These are phyloP conservation scores for Bugulina stolonifera DNA, from an alignment of 2,888 invertebrate genomes.

Conservation along the genomic window DNA sequence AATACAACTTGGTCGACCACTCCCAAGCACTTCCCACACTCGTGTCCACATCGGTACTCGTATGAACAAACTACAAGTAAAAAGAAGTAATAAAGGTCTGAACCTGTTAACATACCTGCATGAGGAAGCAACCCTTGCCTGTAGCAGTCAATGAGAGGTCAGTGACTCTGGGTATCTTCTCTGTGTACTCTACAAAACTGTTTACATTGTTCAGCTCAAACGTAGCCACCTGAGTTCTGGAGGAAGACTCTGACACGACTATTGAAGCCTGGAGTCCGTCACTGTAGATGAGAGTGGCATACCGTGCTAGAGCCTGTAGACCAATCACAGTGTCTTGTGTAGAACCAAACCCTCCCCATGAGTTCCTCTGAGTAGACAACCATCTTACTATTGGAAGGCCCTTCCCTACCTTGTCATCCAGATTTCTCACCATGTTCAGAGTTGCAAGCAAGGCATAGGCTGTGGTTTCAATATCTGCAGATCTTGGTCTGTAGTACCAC, in stretches of 20 bases:
- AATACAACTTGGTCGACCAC: no score
- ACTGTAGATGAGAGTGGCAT: slow-evolving; percentile 58
- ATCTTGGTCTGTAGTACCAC: slow-evolving; percentile 59
- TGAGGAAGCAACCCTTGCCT: slow-evolving; percentile 24
- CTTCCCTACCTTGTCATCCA: slow-evolving; percentile 34
- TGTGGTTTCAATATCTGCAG: slow-evolving; percentile 77
- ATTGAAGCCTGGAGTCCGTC: slow-evolving; percentile 47
- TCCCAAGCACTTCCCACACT: no score
- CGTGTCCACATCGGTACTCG: no score
- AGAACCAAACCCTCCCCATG: slow-evolving; percentile 53
- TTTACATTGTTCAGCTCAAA: slow-evolving; percentile 23
- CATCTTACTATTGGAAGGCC: slow-evolving; percentile 64
- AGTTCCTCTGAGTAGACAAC: slow-evolving; percentile 69
- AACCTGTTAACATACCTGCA: no score
- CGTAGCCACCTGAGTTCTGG: slow-evolving; percentile 9
- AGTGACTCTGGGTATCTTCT: background rate
- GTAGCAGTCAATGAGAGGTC: slow-evolving; percentile 10
- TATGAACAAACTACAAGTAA: no score
- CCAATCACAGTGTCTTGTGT: slow-evolving; percentile 68
- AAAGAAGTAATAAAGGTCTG: no score
- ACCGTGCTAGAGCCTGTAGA: slow-evolving; percentile 64
- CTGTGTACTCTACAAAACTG: slow-evolving; percentile 14
- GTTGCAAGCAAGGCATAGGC: slow-evolving; percentile 76
- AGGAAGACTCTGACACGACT: background rate
- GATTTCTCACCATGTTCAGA: slow-evolving; percentile 37